Evolutionary conservation across 2,888 invertebrate species (phyloP).

Genomic region (Cheiracanthium punctorium): DNA sequence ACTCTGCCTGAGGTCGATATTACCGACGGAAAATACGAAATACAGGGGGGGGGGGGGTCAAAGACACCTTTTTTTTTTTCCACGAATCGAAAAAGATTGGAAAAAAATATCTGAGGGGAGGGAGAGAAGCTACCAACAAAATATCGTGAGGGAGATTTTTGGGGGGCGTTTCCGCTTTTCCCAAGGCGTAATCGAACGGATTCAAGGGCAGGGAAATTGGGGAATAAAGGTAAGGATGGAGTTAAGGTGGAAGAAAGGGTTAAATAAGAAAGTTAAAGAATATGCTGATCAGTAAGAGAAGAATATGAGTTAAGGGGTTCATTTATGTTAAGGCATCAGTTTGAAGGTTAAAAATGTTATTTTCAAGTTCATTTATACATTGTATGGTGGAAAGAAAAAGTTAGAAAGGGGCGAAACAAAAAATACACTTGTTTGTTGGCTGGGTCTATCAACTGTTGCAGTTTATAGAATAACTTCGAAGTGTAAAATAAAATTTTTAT

Average conservation of each 20-base stretch:
- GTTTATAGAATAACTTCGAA: too few relatives aligned
- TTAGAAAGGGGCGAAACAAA: too few relatives aligned
- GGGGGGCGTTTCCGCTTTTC: conserved; percentile 23
- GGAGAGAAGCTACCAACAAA: not conserved
- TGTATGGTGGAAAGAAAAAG: too few relatives aligned
- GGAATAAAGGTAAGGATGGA: not conserved
- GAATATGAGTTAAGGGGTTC: too few relatives aligned
- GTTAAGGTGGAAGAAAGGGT: conserved; percentile 9
- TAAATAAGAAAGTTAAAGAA: conserved; percentile 11
- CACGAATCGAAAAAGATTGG: not conserved
- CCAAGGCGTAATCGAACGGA: not conserved
- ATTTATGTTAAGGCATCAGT: too few relatives aligned
- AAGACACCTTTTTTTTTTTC: not conserved
- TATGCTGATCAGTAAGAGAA: too few relatives aligned
- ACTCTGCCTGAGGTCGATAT: conserved; percentile 17
- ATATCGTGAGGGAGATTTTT: conserved; percentile 51
- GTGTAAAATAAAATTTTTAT: too few relatives aligned
- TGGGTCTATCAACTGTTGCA: too few relatives aligned
- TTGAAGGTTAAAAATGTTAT: too few relatives aligned
- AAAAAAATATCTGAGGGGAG: not conserved
- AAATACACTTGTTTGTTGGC: too few relatives aligned
- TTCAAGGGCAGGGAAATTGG: not conserved
- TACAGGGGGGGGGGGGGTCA: too few relatives aligned
- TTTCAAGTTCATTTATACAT: too few relatives aligned
- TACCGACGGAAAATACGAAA: not conserved